Evolutionary conservation across 2,113 vertebrate species (phyloP), one percentile per base, ranked within the genome.

Genomic region (Cairina moschata): DNA sequence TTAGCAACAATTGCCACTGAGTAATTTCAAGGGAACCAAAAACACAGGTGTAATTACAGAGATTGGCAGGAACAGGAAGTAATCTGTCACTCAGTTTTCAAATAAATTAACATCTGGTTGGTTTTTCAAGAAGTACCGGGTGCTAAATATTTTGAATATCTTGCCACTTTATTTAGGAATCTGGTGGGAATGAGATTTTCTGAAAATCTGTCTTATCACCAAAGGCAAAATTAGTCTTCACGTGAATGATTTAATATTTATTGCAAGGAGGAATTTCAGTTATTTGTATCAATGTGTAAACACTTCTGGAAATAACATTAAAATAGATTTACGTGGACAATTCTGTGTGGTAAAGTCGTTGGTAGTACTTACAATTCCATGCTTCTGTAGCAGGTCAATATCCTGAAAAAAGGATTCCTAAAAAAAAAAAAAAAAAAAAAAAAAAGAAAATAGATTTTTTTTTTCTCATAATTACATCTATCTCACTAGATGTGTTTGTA

Each of bases 321-420:
- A 21, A 83, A 31, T 18, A 91, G 14, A 68, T 81, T 94, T 82
- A 80, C 17, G 32, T 50, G 42, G 65, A 82, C n/a, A 91, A 60
- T 55, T 90, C 75, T 71, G 71, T 34, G 42, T 2, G 1, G 40
- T 67, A 15, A 50, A 81, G 42, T 26, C 63, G 67, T 16, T 75
- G 76, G 13, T 80, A 38, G 82, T 96, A 99, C 99, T 99, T 97
- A 99, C 99, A 97, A 99, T 99, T 75, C 99, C 99, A 73, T 99
- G 98, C 95, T 99, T 99, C 97, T 99, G 99, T 60, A 99, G 98
- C 40, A 99, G 98, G 95, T 99, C 99, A 56, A 99, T 99, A 95
- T 99, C 99, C 97, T 99, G 99, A 97, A 99, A 99, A 97, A 99
- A 99, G 12, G 98, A 99, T 92, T 99, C 99, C 99, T 99, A 94